phyloP scores from a whole-genome alignment of 1,140 invertebrate species.

The Octopus bimaculoides region DNA sequence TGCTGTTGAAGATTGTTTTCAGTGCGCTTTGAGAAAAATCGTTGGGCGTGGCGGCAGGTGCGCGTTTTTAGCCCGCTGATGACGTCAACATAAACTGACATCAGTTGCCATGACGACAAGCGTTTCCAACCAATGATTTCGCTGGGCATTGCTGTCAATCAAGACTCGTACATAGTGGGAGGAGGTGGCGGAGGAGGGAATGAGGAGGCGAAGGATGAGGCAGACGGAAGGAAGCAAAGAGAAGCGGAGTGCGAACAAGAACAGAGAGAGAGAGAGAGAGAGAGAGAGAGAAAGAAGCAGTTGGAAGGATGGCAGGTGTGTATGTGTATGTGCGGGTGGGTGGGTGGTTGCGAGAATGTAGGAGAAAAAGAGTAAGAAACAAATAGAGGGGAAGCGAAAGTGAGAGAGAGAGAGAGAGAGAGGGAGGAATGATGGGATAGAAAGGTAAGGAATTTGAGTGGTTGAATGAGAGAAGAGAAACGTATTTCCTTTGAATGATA shows the following conservation, averaged over 20 bases:
- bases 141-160: background rate
- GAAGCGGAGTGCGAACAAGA: background rate
- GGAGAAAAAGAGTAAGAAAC: too few species aligned
- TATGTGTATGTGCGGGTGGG: too few species aligned
- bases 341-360: too few species aligned
- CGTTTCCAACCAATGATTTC: background rate
- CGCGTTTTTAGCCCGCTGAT: background rate
- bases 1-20: slow-evolving; percentile 5
- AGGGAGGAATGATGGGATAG: too few species aligned
- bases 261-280: too few species aligned
- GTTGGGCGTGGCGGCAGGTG: slow-evolving; percentile 10
- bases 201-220: background rate
- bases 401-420: too few species aligned
- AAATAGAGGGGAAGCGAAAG: too few species aligned
- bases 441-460: too few species aligned
- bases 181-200: background rate
- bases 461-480: too few species aligned
- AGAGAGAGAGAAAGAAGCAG: too few species aligned
- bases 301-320: too few species aligned
- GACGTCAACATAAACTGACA: slow-evolving; percentile 15
- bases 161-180: background rate
- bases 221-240: background rate
- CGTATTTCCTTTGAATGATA: too few species aligned
- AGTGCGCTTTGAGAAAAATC: background rate
- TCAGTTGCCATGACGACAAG: slow-evolving; percentile 8